Evolutionary conservation across 2,888 invertebrate species (phyloP).

Genomic region (Neoaliturus tenellus): DNA sequence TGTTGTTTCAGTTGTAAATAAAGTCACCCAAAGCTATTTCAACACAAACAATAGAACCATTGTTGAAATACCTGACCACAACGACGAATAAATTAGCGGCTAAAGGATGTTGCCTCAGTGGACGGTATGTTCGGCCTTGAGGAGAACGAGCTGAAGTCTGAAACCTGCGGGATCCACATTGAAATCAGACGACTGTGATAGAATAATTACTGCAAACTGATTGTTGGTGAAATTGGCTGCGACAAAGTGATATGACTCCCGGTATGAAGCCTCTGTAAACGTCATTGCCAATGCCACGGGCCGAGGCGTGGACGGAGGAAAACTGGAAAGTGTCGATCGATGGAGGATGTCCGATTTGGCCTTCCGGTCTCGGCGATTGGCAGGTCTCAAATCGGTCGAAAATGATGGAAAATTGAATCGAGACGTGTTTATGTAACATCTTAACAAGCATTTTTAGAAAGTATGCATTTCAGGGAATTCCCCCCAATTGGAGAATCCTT

Average conservation of each 20-base stretch:
- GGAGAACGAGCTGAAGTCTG: not conserved
- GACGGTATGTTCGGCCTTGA: slow-evolving; percentile 15
- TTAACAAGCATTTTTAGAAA: too few species aligned
- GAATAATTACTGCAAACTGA: too few species aligned
- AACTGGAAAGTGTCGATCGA: slow-evolving; percentile 18
- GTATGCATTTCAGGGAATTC: too few species aligned
- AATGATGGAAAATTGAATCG: not conserved
- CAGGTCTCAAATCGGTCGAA: not conserved
- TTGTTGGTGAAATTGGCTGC: too few species aligned
- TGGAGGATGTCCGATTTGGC: not conserved
- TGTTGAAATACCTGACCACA: slow-evolving; percentile 21
- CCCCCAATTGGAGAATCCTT: too few species aligned
- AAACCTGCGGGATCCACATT: not conserved
- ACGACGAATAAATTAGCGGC: not conserved
- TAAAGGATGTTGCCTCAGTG: slow-evolving; percentile 19
- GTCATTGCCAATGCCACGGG: not conserved
- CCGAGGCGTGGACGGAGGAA: not conserved
- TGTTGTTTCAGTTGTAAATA: too few species aligned
- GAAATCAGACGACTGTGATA: too few species aligned
- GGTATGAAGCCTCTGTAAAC: too few species aligned
- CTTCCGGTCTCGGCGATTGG: not conserved
- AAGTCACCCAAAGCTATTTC: not conserved
- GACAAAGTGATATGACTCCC: too few species aligned
- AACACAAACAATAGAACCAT: slow-evolving; percentile 33
- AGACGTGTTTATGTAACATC: not conserved